A percentile compares a stretch with the other conserved stretches of the same genome.
Evolutionary conservation across 2,113 vertebrate genomes (phyloP).

Genomic region (Ailurus styani): DNA sequence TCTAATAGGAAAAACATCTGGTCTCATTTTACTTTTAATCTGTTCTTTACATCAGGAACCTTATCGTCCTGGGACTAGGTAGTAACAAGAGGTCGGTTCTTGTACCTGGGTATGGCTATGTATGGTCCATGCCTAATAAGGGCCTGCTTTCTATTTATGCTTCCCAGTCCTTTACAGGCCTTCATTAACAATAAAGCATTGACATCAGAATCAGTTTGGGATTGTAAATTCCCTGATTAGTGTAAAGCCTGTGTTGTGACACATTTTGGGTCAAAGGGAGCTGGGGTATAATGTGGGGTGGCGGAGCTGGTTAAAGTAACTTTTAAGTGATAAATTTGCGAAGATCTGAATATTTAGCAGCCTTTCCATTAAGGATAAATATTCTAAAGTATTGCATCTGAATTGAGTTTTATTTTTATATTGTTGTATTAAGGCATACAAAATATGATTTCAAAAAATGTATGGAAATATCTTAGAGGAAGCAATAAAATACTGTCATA

Average conservation of each 20-base stretch:
- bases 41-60: slow-evolving; percentile 80
- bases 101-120: slow-evolving; percentile 63
- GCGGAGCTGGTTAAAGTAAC: not conserved
- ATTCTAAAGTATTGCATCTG: not conserved
- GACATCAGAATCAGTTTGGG: slow-evolving; percentile 63
- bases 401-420: slow-evolving; percentile 28
- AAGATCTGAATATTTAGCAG: not conserved
- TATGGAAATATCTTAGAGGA: slow-evolving; percentile 31
- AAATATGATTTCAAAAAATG: slow-evolving; percentile 18
- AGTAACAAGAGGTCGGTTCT: slow-evolving; percentile 80
- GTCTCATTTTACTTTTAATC: slow-evolving; percentile 80
- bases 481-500: not conserved
- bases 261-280: slow-evolving; percentile 16
- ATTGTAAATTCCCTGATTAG: slow-evolving; percentile 63
- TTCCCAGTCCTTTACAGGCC: slow-evolving; percentile 40
- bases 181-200: slow-evolving; percentile 67
- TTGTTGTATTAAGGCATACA: not conserved
- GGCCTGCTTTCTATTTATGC: slow-evolving; percentile 66
- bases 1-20: slow-evolving; percentile 85
- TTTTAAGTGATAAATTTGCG: slow-evolving; percentile 18
- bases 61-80: slow-evolving; percentile 76
- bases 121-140: slow-evolving; percentile 61
- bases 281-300: not conserved
- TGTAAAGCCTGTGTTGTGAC: slow-evolving; percentile 31
- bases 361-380: not conserved